phyloP scores from a whole-genome alignment of 2,888 invertebrate genomes.

The Hoplodrina ambigua region DNA sequence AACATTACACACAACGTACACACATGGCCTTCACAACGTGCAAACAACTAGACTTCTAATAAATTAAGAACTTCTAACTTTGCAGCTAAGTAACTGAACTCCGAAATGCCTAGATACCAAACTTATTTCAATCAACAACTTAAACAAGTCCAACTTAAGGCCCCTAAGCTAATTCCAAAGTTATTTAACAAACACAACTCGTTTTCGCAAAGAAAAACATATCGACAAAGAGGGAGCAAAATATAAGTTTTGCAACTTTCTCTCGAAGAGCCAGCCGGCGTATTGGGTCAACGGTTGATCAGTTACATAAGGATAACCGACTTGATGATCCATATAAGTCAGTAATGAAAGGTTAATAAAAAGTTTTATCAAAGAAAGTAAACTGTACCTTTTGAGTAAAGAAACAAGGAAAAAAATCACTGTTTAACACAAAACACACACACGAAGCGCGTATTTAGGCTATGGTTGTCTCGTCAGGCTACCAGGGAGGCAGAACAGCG shows the following conservation, averaged over 20 bases:
- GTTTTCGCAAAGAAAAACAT: conserved; percentile 45
- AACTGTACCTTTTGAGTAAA: conserved; percentile 57
- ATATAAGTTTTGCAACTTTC: conserved; percentile 68
- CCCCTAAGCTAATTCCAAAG: conserved; percentile 26
- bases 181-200: conserved; percentile 45
- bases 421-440: conserved; percentile 70
- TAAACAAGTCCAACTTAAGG: conserved; percentile 28
- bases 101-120: conserved; percentile 35
- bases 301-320: conserved; percentile 57
- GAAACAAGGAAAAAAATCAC: conserved; percentile 44
- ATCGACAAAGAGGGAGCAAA: conserved; percentile 39
- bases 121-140: conserved; percentile 50
- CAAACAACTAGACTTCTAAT: conserved; percentile 19
- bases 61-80: conserved; percentile 35
- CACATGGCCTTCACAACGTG: conserved; percentile 47
- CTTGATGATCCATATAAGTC: conserved; percentile 48
- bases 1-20: conserved; percentile 35
- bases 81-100: conserved; percentile 20
- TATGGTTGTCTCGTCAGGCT: conserved; percentile 69
- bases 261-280: conserved; percentile 50
- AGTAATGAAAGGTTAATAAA: conserved; percentile 25
- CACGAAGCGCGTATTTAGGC: conserved; percentile 70
- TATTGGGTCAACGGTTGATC: conserved; percentile 56
- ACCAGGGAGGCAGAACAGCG: conserved; percentile 77
- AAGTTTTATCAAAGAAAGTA: conserved; percentile 19